A percentile compares a stretch with the other conserved stretches of the same genome.
These are phyloP conservation scores for Ptychochromis oligacanthus DNA, from an alignment of 2,113 vertebrate genomes.

Conservation along the genomic window DNA sequence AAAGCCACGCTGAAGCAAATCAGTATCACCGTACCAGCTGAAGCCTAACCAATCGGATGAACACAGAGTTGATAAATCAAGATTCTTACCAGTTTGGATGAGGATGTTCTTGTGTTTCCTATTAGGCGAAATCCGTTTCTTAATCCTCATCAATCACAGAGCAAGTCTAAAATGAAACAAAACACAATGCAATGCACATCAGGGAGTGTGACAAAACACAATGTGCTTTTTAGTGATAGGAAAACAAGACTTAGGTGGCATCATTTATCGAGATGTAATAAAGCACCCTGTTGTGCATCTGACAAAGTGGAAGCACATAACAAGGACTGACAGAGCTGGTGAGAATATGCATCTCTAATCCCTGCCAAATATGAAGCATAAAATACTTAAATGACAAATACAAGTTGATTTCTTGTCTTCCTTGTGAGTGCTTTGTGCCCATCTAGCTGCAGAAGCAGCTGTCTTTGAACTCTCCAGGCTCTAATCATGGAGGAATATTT, in stretches of 20 bases:
- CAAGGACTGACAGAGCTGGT: conserved; percentile 57
- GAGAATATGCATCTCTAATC: conserved; percentile 59
- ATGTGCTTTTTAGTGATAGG: conserved; percentile 63
- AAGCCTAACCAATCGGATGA: conserved; percentile 10
- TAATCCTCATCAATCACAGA: conserved; percentile 81
- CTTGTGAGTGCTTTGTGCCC: conserved; percentile 74
- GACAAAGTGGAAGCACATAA: conserved; percentile 69
- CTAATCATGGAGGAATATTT: conserved; percentile 85
- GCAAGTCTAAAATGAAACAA: conserved; percentile 70
- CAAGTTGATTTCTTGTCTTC: conserved; percentile 64
- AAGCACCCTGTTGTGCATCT: conserved; percentile 55
- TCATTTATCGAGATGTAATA: conserved; percentile 68
- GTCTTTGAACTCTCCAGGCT: conserved; percentile 82
- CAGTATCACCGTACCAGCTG: neutral
- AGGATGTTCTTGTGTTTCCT: conserved; percentile 71
- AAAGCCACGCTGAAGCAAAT: conserved; percentile 3
- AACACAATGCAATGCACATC: conserved; percentile 57
- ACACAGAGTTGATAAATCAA: conserved; percentile 60
- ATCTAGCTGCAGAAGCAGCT: conserved; percentile 73
- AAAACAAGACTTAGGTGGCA: conserved; percentile 65
- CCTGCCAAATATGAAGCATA: conserved; percentile 62
- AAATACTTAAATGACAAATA: conserved; percentile 65
- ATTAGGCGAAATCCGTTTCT: conserved; percentile 67
- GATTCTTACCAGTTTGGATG: conserved; percentile 76
- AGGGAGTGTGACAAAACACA: conserved; percentile 66